Conservation (phyloP, 2,888 invertebrate genomes). For the Nowickia ferox region DNA sequence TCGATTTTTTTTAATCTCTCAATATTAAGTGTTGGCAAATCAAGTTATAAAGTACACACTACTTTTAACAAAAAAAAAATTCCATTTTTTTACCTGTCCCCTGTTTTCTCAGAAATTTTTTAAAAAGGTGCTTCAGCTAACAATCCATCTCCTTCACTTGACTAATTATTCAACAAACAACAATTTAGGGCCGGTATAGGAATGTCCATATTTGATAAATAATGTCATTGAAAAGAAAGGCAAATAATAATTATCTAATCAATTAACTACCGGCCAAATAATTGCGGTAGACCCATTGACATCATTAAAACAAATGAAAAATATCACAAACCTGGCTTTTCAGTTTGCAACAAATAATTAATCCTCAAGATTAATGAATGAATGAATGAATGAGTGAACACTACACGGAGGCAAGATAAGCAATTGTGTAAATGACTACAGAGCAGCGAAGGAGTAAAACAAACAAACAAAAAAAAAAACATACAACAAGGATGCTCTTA, state of each 20-base stretch:
- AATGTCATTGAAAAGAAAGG: slow-evolving; percentile 37
- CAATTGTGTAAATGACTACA: slow-evolving; percentile 8
- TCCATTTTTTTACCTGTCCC: slow-evolving; percentile 12
- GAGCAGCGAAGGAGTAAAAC: slow-evolving; percentile 26
- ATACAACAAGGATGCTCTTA: slow-evolving; percentile 38
- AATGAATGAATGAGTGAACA: slow-evolving; percentile 17
- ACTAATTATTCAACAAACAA: slow-evolving; percentile 42
- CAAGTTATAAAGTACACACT: background rate
- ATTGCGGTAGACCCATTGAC: slow-evolving; percentile 70
- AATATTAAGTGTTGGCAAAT: background rate
- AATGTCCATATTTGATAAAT: slow-evolving; percentile 17
- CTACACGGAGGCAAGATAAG: slow-evolving; percentile 57
- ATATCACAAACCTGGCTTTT: slow-evolving; percentile 31
- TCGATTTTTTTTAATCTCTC: background rate
- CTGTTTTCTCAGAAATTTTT: background rate
- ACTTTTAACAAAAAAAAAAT: too few relatives aligned
- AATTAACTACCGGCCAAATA: slow-evolving; percentile 69
- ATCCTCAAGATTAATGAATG: slow-evolving; percentile 70
- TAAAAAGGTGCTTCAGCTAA: slow-evolving; percentile 36
- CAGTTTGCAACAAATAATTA: slow-evolving; percentile 67
- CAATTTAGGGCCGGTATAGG: background rate
- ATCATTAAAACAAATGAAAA: slow-evolving; percentile 58
- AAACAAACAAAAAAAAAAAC: slow-evolving; percentile 22
- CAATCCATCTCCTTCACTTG: slow-evolving; percentile 34
- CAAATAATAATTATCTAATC: slow-evolving; percentile 67